Conservation (phyloP, 2,888 invertebrate species). For the Pogonocherus hispidulus region DNA sequence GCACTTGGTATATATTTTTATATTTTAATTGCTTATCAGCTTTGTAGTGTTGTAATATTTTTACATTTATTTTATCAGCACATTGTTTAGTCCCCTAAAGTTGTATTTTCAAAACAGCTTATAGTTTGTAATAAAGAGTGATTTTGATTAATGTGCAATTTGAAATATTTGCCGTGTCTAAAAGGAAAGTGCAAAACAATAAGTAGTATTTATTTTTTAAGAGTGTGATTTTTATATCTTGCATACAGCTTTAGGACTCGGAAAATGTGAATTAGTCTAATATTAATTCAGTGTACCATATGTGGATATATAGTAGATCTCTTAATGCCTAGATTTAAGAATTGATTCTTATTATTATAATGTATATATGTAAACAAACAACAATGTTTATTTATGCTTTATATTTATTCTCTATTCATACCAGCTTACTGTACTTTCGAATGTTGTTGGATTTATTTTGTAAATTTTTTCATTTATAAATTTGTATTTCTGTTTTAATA, state of each 20-base stretch:
- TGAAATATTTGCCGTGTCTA: slow-evolving; percentile 26
- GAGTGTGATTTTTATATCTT: slow-evolving; percentile 47
- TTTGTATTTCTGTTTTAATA: slow-evolving; percentile 62
- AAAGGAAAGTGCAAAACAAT: slow-evolving; percentile 46
- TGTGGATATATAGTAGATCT: slow-evolving; percentile 68
- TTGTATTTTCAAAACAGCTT: slow-evolving; percentile 33
- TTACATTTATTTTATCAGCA: slow-evolving; percentile 35
- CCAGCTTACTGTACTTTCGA: slow-evolving; percentile 59
- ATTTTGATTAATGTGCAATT: slow-evolving; percentile 14
- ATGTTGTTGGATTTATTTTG: slow-evolving; percentile 61
- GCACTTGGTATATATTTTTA: slow-evolving; percentile 39
- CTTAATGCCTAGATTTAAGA: slow-evolving; percentile 57
- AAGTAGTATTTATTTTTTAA: slow-evolving; percentile 46
- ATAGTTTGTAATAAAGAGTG: slow-evolving; percentile 27
- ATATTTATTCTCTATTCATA: slow-evolving; percentile 59
- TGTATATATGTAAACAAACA: slow-evolving; percentile 60
- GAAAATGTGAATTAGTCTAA: slow-evolving; percentile 58
- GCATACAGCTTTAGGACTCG: slow-evolving; percentile 51
- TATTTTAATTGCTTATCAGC: slow-evolving; percentile 43
- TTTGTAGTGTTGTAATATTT: slow-evolving; percentile 40
- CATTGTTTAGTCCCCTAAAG: slow-evolving; percentile 40
- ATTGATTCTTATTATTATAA: slow-evolving; percentile 57
- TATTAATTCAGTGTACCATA: slow-evolving; percentile 67
- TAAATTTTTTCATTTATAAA: slow-evolving; percentile 60
- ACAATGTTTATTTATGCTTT: slow-evolving; percentile 58